Evolutionary conservation across 2,797 vertebrate genomes (phyloP).

Genomic region (Eupleurogrammus muticus): DNA sequence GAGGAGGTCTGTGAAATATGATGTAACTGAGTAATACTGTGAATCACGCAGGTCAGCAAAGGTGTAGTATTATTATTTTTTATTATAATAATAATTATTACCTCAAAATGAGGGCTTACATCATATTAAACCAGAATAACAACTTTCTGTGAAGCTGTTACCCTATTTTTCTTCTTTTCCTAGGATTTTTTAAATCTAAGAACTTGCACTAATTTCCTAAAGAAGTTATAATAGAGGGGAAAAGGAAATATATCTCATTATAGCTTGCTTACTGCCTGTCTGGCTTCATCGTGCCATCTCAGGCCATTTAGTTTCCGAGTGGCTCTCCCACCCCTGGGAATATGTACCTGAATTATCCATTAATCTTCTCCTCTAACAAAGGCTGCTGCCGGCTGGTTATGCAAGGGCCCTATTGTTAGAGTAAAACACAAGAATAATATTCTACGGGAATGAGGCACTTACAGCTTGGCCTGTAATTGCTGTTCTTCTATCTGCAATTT

Average conservation of each 20-base stretch:
- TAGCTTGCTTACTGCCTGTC: constrained; percentile 27
- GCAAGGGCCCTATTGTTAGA: constrained; percentile 31
- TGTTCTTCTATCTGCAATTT: constrained; percentile 41
- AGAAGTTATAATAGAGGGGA: constrained; percentile 25
- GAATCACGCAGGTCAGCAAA: constrained; percentile 43
- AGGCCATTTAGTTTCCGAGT: constrained; percentile 62
- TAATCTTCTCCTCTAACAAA: constrained; percentile 55
- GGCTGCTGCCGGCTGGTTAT: constrained; percentile 42
- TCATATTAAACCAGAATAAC: constrained; percentile 27
- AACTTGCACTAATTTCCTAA: constrained; percentile 46
- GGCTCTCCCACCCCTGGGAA: constrained; percentile 38
- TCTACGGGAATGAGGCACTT: constrained; percentile 31
- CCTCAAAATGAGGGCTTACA: constrained; percentile 10
- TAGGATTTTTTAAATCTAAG: constrained; percentile 15
- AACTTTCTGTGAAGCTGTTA: constrained; percentile 29
- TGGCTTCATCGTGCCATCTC: constrained; percentile 53
- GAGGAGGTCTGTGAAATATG: neutral
- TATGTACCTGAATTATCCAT: constrained; percentile 57
- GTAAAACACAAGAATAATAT: constrained; percentile 37
- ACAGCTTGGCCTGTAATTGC: constrained; percentile 28
- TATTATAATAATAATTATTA: too few relatives aligned
- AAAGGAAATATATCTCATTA: constrained; percentile 48
- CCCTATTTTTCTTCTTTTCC: constrained; percentile 12
- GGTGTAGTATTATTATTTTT: neutral
- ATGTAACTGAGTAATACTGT: too few relatives aligned